Evolutionary conservation across 2,113 vertebrate species (phyloP), one percentile per base, ranked within the genome.

Genomic region (Microcebus jonahi): DNA sequence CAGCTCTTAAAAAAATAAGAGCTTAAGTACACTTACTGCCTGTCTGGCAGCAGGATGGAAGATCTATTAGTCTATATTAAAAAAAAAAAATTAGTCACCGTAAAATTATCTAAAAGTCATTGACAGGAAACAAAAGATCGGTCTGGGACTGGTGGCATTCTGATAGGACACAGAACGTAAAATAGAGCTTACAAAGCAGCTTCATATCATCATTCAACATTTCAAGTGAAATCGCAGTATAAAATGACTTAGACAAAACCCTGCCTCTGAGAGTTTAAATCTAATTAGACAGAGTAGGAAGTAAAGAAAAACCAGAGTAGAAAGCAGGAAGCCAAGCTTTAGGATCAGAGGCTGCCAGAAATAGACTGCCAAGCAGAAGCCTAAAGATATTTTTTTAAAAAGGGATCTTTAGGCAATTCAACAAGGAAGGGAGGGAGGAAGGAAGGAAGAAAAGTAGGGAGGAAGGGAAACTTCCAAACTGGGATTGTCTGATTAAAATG

Each of bases 41-140:
- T 81, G 34, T 67, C 65, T 39, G 73, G 95, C 83, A 94, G 77
- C 50, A 59, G 81, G 48, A 94, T 59, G 42, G 77, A 97, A 92
- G 77, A 86, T 39, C 84, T 92, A 67, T 81, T 67, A 55, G 82
- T 88, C 71, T 82, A 84, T 8, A 45, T 45, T 45, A 8, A 57
- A 76, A 61, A 81, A 91, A 96, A 76, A 77, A 96, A 76, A 77
- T 10, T n/a, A 68, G 59, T 86, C 83, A 88, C n/a, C 68, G 34
- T 48, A 80, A 96, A 91, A 87, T 95, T 88, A 95, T 82, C 81
- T 80, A 53, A 92, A 92, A 97, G 50, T 65, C 50, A 83, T 84
- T 34, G 39, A 21, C 77, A 84, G 55, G 39, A 96, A 91, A 82
- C 59, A 73, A 88, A 48, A 94, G 90, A 55, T n/a, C 45, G 34